Evolutionary conservation across 2,797 vertebrate genomes (phyloP).

Genomic region (Notamacropus eugenii): DNA sequence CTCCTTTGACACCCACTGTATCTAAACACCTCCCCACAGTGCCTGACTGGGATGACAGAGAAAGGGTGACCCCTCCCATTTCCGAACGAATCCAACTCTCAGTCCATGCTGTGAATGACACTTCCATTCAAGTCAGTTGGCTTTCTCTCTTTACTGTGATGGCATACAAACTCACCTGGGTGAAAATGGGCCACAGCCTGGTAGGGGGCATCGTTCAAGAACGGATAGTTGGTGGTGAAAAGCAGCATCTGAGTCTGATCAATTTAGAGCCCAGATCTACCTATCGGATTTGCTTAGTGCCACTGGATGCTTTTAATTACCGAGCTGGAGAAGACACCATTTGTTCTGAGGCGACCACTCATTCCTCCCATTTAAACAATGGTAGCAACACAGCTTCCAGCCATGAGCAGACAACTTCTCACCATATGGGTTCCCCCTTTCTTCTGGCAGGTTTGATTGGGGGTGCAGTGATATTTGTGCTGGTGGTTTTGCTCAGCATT

Average conservation of each 20-base stretch:
- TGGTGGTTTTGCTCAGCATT: conserved; percentile 90
- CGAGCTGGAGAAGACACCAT: conserved; percentile 93
- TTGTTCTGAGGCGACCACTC: conserved; percentile 95
- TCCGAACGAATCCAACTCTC: conserved; percentile 93
- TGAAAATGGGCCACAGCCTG: conserved; percentile 95
- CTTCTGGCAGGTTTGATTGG: conserved; percentile 94
- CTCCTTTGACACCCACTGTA: conserved; percentile 81
- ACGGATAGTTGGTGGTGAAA: conserved; percentile 92
- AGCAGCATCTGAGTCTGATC: conserved; percentile 89
- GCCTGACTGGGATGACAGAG: conserved; percentile 84
- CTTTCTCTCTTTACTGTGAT: conserved; percentile 93
- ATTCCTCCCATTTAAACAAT: conserved; percentile 88
- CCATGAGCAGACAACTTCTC: conserved; percentile 92
- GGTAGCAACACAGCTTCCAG: conserved; percentile 89
- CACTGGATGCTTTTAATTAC: conserved; percentile 95
- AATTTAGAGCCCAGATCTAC: conserved; percentile 94
- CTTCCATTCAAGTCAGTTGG: conserved; percentile 95
- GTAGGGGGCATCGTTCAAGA: conserved; percentile 94
- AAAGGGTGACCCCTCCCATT: conserved; percentile 85
- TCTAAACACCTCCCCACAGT: conserved; percentile 82
- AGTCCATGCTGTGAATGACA: conserved; percentile 93
- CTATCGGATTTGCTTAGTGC: conserved; percentile 96
- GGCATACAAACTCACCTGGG: conserved; percentile 97
- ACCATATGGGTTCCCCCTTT: conserved; percentile 93
- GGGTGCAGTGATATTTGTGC: conserved; percentile 93